Conservation (phyloP, 2,888 invertebrate species). For the Sepiola atlantica region DNA sequence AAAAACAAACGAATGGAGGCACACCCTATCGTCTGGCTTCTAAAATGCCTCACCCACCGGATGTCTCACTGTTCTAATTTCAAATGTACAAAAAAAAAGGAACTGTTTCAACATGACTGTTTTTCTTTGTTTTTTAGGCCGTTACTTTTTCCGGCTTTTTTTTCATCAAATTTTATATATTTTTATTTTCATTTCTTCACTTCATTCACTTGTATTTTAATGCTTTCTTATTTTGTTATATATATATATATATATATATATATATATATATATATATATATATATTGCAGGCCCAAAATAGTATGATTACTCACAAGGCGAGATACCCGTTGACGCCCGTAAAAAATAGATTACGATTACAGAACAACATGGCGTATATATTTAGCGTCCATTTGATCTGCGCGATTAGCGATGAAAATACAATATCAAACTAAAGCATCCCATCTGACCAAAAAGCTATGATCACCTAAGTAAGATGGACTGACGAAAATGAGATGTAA, state of each 20-base stretch:
- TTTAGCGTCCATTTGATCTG: no score
- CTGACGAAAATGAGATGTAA: no score
- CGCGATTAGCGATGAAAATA: no score
- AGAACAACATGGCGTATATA: no score
- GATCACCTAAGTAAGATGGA: no score
- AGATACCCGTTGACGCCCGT: no score
- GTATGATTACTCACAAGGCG: no score
- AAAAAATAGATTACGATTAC: no score
- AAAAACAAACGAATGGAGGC: not conserved
- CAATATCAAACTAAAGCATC: no score
- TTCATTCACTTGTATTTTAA: not conserved
- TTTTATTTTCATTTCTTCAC: not conserved
- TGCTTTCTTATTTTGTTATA: not conserved
- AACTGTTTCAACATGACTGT: not conserved
- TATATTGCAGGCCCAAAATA: not conserved
- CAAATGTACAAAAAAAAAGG: not conserved
- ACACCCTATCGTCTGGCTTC: not conserved
- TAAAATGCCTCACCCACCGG: not conserved
- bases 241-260: not conserved
- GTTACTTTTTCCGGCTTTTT: not conserved
- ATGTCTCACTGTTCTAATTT: not conserved
- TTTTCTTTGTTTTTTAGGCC: not conserved
- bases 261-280: constrained; percentile 2
- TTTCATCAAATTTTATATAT: not conserved
- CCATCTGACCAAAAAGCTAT: no score